Evolutionary conservation across 1,140 invertebrate species (phyloP).

Genomic region (Drosophila setifemur): DNA sequence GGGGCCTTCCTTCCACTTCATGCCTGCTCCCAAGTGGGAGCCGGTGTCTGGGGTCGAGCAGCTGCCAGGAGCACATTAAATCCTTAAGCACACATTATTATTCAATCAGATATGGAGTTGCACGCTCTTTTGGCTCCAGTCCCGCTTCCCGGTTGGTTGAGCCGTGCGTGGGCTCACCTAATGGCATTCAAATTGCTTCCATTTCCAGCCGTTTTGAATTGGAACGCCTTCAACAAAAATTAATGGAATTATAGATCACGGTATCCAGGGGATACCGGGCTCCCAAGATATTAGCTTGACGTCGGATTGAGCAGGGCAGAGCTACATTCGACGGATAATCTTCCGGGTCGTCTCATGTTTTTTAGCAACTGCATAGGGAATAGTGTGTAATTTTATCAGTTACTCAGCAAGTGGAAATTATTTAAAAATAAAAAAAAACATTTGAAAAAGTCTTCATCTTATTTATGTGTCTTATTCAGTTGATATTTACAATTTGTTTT

Average conservation of each 20-base stretch:
- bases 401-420: no score
- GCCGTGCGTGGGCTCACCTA: constrained; percentile 35
- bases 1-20: not conserved
- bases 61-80: constrained; percentile 67
- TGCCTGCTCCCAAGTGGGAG: constrained; percentile 26
- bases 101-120: constrained; percentile 77
- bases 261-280: not conserved
- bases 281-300: constrained; percentile 8
- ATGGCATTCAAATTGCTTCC: constrained; percentile 67
- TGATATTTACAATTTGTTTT: no score
- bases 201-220: constrained; percentile 28
- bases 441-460: no score
- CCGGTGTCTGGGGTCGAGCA: constrained; percentile 19
- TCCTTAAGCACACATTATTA: constrained; percentile 79
- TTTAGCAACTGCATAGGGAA: no score
- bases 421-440: no score
- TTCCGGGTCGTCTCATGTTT: no score
- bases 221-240: constrained; percentile 43
- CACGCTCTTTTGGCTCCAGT: constrained; percentile 27
- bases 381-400: no score
- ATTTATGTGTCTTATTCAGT: no score
- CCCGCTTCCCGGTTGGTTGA: constrained; percentile 8
- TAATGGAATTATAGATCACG: constrained; percentile 49
- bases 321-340: no score
- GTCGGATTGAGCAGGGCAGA: not conserved